phyloP scores from a whole-genome alignment of 2,888 invertebrate species.

The Melanostoma scalare region DNA sequence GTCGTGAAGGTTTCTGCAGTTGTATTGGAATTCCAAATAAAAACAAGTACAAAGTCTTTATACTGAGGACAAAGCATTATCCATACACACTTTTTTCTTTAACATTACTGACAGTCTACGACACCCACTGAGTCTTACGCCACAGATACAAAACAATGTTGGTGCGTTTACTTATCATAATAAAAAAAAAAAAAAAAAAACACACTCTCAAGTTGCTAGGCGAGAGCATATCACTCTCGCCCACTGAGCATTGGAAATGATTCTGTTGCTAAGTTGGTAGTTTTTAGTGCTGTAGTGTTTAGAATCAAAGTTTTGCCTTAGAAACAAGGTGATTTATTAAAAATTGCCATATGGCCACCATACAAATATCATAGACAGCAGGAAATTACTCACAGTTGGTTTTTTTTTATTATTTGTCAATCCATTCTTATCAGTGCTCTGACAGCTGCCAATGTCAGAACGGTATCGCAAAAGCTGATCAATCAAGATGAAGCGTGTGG shows the following conservation, averaged over 20 bases:
- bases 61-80: constrained; percentile 10
- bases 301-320: background rate
- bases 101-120: too few relatives aligned
- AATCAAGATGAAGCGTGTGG: too few relatives aligned
- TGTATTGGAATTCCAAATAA: background rate
- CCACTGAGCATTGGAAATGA: too few relatives aligned
- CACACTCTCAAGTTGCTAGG: background rate
- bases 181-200: constrained; percentile 7
- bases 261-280: too few relatives aligned
- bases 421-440: constrained; percentile 3
- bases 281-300: too few relatives aligned
- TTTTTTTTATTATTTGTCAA: background rate
- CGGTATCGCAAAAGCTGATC: too few relatives aligned
- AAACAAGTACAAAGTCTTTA: constrained; percentile 1
- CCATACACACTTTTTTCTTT: background rate
- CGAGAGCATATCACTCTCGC: too few relatives aligned
- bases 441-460: constrained; percentile 39
- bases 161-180: constrained; percentile 21
- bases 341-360: too few relatives aligned
- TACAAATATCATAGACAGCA: background rate
- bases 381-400: constrained; percentile 1
- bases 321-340: constrained; percentile 19
- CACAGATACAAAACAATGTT: constrained; percentile 6
- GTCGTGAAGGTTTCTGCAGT: background rate
- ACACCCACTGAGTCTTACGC: too few relatives aligned